A percentile compares a stretch with the other conserved stretches of the same genome.
Evolutionary conservation across 1,140 invertebrate species (phyloP).

Genomic region (Heliconius congener): DNA sequence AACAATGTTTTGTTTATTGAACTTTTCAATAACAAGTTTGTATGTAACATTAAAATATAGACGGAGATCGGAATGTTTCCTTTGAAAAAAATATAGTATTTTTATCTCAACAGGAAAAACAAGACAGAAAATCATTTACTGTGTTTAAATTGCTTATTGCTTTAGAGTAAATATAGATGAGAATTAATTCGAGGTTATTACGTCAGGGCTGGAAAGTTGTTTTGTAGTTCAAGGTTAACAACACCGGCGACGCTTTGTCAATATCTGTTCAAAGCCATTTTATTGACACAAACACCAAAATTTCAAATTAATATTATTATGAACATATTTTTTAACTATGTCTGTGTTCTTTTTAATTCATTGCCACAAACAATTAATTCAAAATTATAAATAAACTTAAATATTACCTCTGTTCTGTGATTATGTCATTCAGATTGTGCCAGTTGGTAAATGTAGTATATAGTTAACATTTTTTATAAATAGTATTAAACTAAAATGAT

Average conservation of each 20-base stretch:
- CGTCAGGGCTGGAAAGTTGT: conserved; percentile 47
- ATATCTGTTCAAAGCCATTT: conserved; percentile 24
- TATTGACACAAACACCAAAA: conserved; percentile 4
- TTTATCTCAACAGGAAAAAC: conserved; percentile 30
- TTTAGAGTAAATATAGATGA: conserved; percentile 34
- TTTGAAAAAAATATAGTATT: conserved; percentile 2
- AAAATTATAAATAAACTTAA: too few relatives aligned
- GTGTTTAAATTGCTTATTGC: conserved; percentile 16
- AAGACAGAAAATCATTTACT: conserved; percentile 24
- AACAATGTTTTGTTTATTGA: not conserved
- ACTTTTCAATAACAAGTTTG: not conserved
- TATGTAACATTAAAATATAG: not conserved
- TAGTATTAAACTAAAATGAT: too few relatives aligned
- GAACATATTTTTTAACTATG: too few relatives aligned
- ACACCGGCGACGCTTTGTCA: conserved; percentile 32
- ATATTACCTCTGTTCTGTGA: too few relatives aligned
- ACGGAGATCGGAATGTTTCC: not conserved
- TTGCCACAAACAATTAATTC: too few relatives aligned
- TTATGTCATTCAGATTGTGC: too few relatives aligned
- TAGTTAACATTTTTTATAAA: too few relatives aligned
- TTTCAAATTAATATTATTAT: not conserved
- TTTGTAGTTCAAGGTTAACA: conserved; percentile 50
- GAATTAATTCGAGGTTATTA: conserved; percentile 45
- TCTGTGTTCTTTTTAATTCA: too few relatives aligned
- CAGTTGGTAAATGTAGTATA: too few relatives aligned